Base-by-base conservation (phyloP, 2,888 invertebrate genomes). In the Balanococcus diminutus region DNA sequence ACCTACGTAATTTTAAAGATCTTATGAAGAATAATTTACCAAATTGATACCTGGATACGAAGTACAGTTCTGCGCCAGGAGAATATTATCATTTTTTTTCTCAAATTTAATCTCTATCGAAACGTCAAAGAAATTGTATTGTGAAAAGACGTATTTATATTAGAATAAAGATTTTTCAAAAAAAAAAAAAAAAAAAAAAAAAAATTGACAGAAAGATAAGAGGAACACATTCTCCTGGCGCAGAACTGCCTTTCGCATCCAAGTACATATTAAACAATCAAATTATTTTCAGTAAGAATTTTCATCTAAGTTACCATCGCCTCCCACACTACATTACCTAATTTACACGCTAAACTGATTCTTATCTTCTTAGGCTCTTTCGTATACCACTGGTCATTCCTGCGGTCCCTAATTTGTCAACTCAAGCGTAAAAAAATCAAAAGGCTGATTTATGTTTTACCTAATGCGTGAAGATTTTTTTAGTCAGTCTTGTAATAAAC, bases 251-350 rank as follows among this genome's bases (percentile, higher is more conserved):
- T 8, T 56, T 56, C 14, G 22, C 56, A 72, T 11, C 72, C 28
- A 72, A 72, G 22, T 56, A 22, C 36, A 4, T 36, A 36, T 16
- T 72, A 72, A 31, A 67, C 14, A 14, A 31, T 28, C 31, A 16
- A 72, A 67, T 67, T 6, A 67, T 67, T 67, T 67, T 51, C n/a
- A 67, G 25, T 67, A 67, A 67, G 25, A 67, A 67, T 67, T 28
- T 25, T 67, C 67, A 25, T 67, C 8, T 25, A 28, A 11, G 67
- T 51, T 56, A 0, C 22, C 56, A 19, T 1, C 19, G 3, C 16
- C 72, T 31, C 31, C 67, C 9, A 25, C 25, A 6, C 22, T 28
- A 19, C 11, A 67, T 67, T 46, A 46, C 46, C 4, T 46, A 2
- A 42, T 42, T 39, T 46, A 46, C 5, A n/a, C 46, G n/a, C n/a